Evolutionary conservation across 2,113 vertebrate genomes (phyloP).

Genomic region (Willisornis vidua): DNA sequence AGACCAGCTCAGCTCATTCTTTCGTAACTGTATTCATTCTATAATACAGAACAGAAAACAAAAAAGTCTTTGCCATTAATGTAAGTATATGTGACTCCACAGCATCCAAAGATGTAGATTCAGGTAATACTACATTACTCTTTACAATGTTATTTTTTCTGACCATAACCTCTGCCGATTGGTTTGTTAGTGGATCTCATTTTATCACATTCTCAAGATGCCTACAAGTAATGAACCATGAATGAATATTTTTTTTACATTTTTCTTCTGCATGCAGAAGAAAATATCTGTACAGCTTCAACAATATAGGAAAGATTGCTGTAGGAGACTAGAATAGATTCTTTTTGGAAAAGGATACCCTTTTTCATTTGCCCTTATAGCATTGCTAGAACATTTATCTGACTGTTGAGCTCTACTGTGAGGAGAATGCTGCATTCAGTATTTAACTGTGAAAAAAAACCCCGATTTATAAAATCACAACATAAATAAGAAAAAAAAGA

Average conservation of each 20-base stretch:
- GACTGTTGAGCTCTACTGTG: neutral
- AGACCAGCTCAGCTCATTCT: neutral
- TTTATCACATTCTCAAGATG: neutral
- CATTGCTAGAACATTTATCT: neutral
- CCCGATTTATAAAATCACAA: slow-evolving; percentile 10
- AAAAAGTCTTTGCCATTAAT: neutral
- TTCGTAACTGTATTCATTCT: neutral
- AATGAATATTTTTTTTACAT: neutral
- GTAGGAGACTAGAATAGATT: neutral
- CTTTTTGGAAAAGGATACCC: neutral
- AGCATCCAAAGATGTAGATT: neutral
- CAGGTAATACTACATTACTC: neutral
- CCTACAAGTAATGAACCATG: neutral
- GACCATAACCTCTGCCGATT: neutral
- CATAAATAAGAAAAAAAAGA: slow-evolving; percentile 5
- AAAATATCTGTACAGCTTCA: neutral
- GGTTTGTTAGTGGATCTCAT: neutral
- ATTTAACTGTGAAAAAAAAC: neutral
- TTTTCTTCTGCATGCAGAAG: neutral
- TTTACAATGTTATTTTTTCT: neutral
- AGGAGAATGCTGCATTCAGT: neutral
- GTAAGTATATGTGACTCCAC: neutral
- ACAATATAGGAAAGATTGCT: neutral
- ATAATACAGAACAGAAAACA: neutral
- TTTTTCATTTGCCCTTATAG: neutral